Evolutionary conservation across 2,888 invertebrate species (phyloP), one percentile per base, ranked within the genome.

Genomic region (Blastobasis adustella): DNA sequence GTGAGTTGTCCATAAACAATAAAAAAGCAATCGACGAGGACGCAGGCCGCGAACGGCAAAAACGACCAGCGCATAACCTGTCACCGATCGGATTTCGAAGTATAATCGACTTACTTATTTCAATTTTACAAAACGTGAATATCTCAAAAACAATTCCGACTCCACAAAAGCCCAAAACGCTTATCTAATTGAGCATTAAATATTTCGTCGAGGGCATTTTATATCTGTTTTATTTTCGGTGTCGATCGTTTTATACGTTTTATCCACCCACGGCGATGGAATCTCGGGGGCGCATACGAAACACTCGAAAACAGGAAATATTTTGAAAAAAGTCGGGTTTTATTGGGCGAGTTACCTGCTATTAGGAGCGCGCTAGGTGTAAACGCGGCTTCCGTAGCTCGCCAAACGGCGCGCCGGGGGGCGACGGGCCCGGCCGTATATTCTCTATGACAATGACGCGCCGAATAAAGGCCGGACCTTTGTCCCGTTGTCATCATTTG

Each of bases 141-240:
- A 77, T 76, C 76, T 77, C 71, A 63, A 77, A 81, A 82, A 86
- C 84, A 82, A 84, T 84, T 82, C 80, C 75, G 82, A 79, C 79
- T 76, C 76, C 78, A 82, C 82, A 79, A 80, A 23, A 85, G 82
- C 79, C 81, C 74, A 84, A 83, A 86, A 82, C 82, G 82, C 82
- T 85, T 86, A 86, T 85, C 85, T 86, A 87, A 86, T 86, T 87
- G 84, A 86, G 85, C 80, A 84, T 86, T 85, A 86, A 86, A 84
- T 83, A 86, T 83, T 84, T 88, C 87, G 78, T 83, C 83, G 86
- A 81, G 79, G 74, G 74, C 79, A 84, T 84, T 85, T 85, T 84
- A 84, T 86, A 81, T 82, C 76, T 70, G 77, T 79, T 87, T 85
- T 83, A 83, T 86, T 80, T 82, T 82, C 68, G 74, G 67, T 78